These are phyloP conservation scores for Teinopalpus imperialis DNA, from an alignment of 2,888 invertebrate species.

Conservation along the genomic window DNA sequence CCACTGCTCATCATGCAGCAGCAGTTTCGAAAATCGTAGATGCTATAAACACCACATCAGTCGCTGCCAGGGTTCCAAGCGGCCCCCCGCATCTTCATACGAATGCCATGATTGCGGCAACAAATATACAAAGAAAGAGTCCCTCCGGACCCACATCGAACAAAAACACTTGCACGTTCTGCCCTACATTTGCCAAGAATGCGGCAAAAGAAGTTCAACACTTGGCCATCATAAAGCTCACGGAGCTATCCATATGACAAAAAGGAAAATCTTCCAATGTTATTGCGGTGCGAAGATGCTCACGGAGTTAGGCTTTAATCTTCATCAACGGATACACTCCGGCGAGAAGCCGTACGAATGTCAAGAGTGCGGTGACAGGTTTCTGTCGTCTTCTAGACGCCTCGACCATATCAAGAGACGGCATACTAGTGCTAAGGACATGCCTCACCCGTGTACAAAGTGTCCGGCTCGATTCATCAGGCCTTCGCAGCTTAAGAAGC, in stretches of 20 bases:
- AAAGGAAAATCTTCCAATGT: constrained; percentile 51
- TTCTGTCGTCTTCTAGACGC: constrained; percentile 63
- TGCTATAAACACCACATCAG: constrained; percentile 56
- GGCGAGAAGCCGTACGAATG: constrained; percentile 65
- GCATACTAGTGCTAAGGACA: constrained; percentile 50
- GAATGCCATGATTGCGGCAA: constrained; percentile 60
- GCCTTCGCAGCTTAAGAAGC: constrained; percentile 65
- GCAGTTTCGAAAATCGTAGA: constrained; percentile 55
- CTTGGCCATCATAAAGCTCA: constrained; percentile 56
- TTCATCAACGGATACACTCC: constrained; percentile 62
- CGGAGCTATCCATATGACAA: constrained; percentile 47
- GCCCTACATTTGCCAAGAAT: constrained; percentile 55
- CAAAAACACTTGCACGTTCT: constrained; percentile 65
- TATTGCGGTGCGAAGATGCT: constrained; percentile 59
- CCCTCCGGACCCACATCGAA: constrained; percentile 58
- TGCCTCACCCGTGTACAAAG: constrained; percentile 54
- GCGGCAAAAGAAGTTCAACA: constrained; percentile 65
- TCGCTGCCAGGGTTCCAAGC: constrained; percentile 37
- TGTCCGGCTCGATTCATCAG: constrained; percentile 62
- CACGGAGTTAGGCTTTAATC: constrained; percentile 52
- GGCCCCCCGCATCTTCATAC: constrained; percentile 32
- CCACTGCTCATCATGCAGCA: constrained; percentile 51
- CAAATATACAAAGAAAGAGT: constrained; percentile 59
- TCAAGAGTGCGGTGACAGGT: constrained; percentile 55
- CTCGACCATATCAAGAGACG: constrained; percentile 63